phyloP scores from a whole-genome alignment of 2,797 vertebrate species.

The Falco biarmicus region DNA sequence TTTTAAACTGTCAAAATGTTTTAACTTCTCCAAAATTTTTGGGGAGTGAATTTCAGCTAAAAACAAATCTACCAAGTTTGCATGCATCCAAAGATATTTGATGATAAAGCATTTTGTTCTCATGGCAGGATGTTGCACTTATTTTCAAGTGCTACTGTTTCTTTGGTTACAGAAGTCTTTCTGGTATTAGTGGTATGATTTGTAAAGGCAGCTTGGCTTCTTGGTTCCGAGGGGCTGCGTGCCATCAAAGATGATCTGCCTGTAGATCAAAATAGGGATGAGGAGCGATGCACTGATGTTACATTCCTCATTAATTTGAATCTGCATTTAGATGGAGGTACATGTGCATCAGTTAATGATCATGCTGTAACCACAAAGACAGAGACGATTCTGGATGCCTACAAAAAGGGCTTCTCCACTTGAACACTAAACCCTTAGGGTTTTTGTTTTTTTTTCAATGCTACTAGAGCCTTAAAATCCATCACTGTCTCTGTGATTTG shows the following conservation, averaged over 20 bases:
- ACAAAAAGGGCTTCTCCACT: neutral
- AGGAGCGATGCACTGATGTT: neutral
- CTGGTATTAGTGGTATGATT: neutral
- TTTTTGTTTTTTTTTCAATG: neutral
- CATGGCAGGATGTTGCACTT: neutral
- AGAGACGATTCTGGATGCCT: neutral
- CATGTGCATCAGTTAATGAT: neutral
- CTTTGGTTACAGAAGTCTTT: neutral
- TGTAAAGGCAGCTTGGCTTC: neutral
- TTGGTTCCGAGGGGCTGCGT: neutral
- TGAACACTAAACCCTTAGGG: neutral
- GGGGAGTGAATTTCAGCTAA: neutral
- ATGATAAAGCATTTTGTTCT: neutral
- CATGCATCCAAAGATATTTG: neutral
- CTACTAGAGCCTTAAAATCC: neutral
- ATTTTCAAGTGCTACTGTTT: neutral
- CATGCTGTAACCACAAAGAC: neutral
- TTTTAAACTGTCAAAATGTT: neutral
- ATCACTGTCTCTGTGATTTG: neutral
- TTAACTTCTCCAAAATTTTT: neutral
- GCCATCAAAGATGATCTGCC: neutral
- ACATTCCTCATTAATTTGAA: neutral
- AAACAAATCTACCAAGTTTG: neutral
- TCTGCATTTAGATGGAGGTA: neutral
- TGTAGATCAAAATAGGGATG: neutral